Evolutionary conservation across 2,888 invertebrate species (phyloP).

Genomic region (Dolichomitus sp.): DNA sequence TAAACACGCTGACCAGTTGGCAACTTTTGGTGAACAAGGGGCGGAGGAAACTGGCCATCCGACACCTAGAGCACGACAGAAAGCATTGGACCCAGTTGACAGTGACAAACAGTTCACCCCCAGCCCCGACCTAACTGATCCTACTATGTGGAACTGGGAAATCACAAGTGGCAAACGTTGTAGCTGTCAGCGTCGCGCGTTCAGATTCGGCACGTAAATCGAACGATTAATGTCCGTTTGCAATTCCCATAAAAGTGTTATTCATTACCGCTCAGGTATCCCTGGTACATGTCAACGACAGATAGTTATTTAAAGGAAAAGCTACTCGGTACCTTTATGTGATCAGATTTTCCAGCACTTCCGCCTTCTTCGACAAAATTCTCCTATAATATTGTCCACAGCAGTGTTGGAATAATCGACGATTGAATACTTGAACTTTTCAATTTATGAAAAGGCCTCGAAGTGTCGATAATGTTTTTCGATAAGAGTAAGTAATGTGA

Average conservation of each 20-base stretch:
- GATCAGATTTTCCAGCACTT: not conserved
- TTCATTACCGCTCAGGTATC: not conserved
- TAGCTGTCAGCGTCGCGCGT: conserved; percentile 37
- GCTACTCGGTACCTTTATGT: too few relatives aligned
- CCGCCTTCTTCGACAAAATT: not conserved
- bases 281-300: not conserved
- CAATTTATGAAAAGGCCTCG: too few relatives aligned
- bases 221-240: conserved; percentile 42
- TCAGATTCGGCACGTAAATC: conserved; percentile 32
- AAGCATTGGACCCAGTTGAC: conserved; percentile 31
- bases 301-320: not conserved
- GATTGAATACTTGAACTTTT: too few relatives aligned
- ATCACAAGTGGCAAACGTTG: conserved; percentile 52
- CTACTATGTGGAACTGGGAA: not conserved
- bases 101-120: conserved; percentile 45
- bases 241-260: not conserved
- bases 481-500: too few relatives aligned
- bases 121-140: conserved; percentile 28
- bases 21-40: conserved; percentile 16
- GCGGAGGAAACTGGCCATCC: conserved; percentile 25
- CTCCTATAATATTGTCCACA: not conserved
- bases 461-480: too few relatives aligned
- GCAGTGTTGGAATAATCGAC: too few relatives aligned
- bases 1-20: conserved; percentile 34
- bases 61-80: conserved; percentile 41